These are phyloP conservation scores for Sebastes wilsoni DNA, from an alignment of 2,797 vertebrate genomes.

Conservation along the genomic window DNA sequence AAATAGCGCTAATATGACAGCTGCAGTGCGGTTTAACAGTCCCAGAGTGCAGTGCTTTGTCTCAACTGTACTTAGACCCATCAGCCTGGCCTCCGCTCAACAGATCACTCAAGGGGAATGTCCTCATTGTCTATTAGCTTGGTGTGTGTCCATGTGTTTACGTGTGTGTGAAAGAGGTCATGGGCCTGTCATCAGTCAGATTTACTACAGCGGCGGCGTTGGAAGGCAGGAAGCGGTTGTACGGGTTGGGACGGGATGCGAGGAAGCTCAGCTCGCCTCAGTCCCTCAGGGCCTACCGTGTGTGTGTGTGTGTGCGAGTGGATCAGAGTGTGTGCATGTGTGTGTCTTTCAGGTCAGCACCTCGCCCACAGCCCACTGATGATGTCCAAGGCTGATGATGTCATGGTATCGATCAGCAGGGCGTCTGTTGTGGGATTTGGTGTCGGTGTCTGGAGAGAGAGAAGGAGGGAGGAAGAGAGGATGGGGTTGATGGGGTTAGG, in stretches of 20 bases:
- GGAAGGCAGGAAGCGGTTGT: constrained; percentile 50
- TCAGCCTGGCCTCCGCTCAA: constrained; percentile 45
- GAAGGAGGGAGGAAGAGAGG: constrained; percentile 13
- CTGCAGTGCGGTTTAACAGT: constrained; percentile 23
- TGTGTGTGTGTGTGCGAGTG: neutral
- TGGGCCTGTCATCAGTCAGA: constrained; percentile 67
- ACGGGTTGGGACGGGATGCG: constrained; percentile 20
- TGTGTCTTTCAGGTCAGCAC: constrained; percentile 52
- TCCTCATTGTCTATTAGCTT: constrained; percentile 63
- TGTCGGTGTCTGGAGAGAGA: constrained; percentile 69
- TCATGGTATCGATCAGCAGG: constrained; percentile 76
- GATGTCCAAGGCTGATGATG: constrained; percentile 76
- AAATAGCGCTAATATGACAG: constrained; percentile 47
- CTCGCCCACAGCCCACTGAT: constrained; percentile 66
- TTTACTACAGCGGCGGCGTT: constrained; percentile 49
- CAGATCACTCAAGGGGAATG: constrained; percentile 62
- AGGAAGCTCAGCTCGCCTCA: constrained; percentile 39
- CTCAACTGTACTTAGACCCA: constrained; percentile 46
- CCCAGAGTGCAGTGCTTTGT: constrained; percentile 32
- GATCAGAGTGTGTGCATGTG: neutral
- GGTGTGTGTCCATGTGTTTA: constrained; percentile 53
- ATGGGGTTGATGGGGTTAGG: constrained; percentile 19
- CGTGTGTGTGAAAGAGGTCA: constrained; percentile 58
- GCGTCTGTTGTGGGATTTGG: constrained; percentile 74
- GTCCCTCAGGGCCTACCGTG: constrained; percentile 46